Conservation (phyloP, 2,797 vertebrate species). For the Helostoma temminkii region DNA sequence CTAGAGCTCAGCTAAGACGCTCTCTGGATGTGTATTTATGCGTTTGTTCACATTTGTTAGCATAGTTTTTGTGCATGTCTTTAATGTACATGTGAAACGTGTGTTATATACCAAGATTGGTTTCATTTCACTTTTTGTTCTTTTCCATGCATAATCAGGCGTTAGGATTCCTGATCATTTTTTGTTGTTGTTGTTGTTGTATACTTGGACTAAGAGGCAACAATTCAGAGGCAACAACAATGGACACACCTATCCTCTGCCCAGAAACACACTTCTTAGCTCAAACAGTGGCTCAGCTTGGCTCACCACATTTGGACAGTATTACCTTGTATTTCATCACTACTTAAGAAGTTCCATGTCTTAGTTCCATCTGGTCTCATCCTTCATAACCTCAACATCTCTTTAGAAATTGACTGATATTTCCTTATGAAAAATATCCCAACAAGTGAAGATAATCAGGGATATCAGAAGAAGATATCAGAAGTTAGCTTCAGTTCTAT, state of each 20-base stretch:
- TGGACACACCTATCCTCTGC: conserved; percentile 14
- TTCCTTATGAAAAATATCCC: conserved; percentile 31
- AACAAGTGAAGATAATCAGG: conserved; percentile 32
- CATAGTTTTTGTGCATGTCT: conserved; percentile 7
- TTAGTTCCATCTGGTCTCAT: conserved; percentile 40
- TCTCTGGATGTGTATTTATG: conserved; percentile 30
- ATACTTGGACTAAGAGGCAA: neutral
- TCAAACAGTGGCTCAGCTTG: conserved; percentile 21
- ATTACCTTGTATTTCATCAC: conserved; percentile 73
- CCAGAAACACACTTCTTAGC: conserved; percentile 23
- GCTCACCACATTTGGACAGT: conserved; percentile 34
- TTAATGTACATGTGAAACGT: conserved; percentile 15
- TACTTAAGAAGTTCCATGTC: conserved; percentile 53
- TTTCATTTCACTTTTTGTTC: neutral
- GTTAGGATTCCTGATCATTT: conserved; percentile 15
- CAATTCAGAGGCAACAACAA: conserved; percentile 7
- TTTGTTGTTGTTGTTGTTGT: too few relatives aligned
- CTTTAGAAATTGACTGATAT: too few relatives aligned
- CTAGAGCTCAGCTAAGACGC: conserved; percentile 46
- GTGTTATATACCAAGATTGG: neutral
- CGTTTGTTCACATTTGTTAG: conserved; percentile 18
- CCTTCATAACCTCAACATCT: conserved; percentile 45
- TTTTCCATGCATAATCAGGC: conserved; percentile 12
- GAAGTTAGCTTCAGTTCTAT: conserved; percentile 29
- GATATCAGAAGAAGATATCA: conserved; percentile 35